These are phyloP conservation scores for Loripinus fragilis DNA, from an alignment of 2,888 invertebrate genomes.

Conservation along the genomic window DNA sequence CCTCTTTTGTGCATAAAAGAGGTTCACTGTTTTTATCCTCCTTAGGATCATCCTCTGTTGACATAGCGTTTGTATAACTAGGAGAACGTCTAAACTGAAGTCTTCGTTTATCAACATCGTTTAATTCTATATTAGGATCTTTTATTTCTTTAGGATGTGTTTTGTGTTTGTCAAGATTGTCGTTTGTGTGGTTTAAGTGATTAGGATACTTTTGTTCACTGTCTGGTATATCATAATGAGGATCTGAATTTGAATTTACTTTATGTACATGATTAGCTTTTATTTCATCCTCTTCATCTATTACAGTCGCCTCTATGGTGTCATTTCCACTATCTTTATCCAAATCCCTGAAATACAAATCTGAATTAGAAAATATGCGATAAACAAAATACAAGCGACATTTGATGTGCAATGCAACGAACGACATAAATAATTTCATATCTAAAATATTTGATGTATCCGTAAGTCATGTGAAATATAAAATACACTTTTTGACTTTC, in stretches of 20 bases:
- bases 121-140: conserved; percentile 48
- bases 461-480: no score
- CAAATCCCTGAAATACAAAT: background rate
- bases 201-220: conserved; percentile 6
- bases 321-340: conserved; percentile 10
- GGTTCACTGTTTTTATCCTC: background rate
- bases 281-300: background rate
- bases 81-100: conserved; percentile 66
- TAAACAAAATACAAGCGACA: background rate
- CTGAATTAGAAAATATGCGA: background rate
- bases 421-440: no score
- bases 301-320: background rate
- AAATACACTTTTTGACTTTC: no score
- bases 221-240: conserved; percentile 40
- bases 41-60: conserved; percentile 45
- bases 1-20: background rate
- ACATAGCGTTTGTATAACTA: conserved; percentile 72
- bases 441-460: no score
- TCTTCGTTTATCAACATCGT: conserved; percentile 52
- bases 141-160: conserved; percentile 14
- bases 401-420: no score
- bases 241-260: background rate
- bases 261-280: conserved; percentile 1
- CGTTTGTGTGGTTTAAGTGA: background rate
- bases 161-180: conserved; percentile 17